Percentiles rank a stretch among this genome's conserved stretches.
Conservation (phyloP, 2,888 invertebrate species). For the Phrixothrix hirtus region DNA sequence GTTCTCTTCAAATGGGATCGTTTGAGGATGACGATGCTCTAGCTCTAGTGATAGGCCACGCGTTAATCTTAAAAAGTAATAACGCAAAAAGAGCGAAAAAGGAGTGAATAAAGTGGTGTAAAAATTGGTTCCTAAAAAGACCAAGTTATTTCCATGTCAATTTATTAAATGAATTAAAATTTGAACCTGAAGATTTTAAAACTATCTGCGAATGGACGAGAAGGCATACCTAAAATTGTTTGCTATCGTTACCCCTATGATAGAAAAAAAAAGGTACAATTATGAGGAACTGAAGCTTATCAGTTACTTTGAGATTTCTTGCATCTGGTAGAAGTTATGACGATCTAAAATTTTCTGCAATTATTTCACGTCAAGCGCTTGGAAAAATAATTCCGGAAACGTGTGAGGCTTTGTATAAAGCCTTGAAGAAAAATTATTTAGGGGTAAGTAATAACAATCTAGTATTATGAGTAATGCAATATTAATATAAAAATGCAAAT, state of each 20-base stretch:
- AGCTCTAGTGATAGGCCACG: constrained; percentile 13
- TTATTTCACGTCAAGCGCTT: background rate
- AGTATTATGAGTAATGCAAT: no score
- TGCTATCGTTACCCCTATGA: constrained; percentile 2
- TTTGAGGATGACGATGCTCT: constrained; percentile 14
- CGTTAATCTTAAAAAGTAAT: constrained; percentile 17
- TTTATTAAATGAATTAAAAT: no score
- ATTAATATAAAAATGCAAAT: no score
- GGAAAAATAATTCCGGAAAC: constrained; percentile 4
- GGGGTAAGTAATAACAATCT: no score
- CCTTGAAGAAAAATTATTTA: background rate
- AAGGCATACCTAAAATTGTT: constrained; percentile 3
- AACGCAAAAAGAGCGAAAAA: constrained; percentile 19
- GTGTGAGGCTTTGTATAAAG: background rate
- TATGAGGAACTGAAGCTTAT: no score
- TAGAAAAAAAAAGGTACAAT: constrained; percentile 33
- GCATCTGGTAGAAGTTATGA: constrained; percentile 1
- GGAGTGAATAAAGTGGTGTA: constrained; percentile 19
- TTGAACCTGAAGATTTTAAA: constrained; percentile 12
- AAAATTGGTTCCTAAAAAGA: no score
- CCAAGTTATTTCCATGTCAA: constrained; percentile 7
- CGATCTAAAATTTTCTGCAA: constrained; percentile 1
- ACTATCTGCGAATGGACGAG: constrained; percentile 7
- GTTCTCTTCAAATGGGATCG: no score
- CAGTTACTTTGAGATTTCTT: constrained; percentile 1